Conservation (phyloP, 2,113 vertebrate genomes). For the Cariama cristata region DNA sequence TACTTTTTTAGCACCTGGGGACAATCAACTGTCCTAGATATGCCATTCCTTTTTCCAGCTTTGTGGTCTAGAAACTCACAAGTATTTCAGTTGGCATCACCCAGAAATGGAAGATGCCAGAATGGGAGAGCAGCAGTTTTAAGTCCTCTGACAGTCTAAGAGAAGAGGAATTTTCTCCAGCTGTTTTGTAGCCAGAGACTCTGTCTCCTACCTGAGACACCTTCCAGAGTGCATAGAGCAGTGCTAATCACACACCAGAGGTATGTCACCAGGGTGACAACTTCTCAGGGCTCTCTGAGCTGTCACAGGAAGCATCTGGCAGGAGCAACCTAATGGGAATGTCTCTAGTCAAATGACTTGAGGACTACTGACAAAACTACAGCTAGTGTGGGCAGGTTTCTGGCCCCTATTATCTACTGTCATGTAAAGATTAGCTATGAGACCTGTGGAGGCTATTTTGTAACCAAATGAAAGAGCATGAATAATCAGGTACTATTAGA, state of each 20-base stretch:
- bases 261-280: not conserved
- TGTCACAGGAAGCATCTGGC: not conserved
- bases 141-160: too few species aligned
- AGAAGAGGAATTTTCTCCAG: not conserved
- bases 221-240: not conserved
- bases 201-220: not conserved
- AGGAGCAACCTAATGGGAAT: not conserved
- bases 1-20: not conserved
- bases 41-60: not conserved
- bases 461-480: not conserved
- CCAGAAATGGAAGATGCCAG: not conserved
- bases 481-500: not conserved
- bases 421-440: not conserved
- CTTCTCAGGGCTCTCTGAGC: not conserved
- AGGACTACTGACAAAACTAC: not conserved
- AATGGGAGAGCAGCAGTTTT: not conserved
- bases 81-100: not conserved
- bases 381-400: accelerated
- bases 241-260: not conserved
- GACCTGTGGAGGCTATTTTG: not conserved
- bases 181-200: not conserved
- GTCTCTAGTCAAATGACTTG: not conserved
- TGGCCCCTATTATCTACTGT: not conserved
- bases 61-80: not conserved
- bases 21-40: accelerated